A percentile compares a stretch with the other conserved stretches of the same genome.
Conservation (phyloP, 1,140 invertebrate genomes). For the Hyphantria cunea region DNA sequence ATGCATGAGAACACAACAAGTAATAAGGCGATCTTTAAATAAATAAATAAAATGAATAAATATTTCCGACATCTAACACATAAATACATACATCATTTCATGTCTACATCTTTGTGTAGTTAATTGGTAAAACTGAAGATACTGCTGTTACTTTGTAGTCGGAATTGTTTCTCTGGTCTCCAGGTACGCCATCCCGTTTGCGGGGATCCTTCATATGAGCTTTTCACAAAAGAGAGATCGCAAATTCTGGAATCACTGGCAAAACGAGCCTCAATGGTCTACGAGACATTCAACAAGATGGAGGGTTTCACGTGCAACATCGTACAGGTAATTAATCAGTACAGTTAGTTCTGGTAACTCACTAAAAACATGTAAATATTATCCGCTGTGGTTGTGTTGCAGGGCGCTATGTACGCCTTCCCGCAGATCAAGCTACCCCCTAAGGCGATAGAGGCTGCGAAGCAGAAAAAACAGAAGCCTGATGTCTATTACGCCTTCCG, state of each 20-base stretch:
- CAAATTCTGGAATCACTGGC: slow-evolving; percentile 35
- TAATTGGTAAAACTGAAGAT: too few species aligned
- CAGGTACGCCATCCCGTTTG: slow-evolving; percentile 48
- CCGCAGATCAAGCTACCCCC: slow-evolving; percentile 89
- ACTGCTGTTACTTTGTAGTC: background rate
- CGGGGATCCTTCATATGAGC: slow-evolving; percentile 47
- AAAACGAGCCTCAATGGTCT: slow-evolving; percentile 41
- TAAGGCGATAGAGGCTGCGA: slow-evolving; percentile 91
- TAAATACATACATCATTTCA: too few species aligned
- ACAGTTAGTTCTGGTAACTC: background rate
- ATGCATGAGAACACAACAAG: too few species aligned
- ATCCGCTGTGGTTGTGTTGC: slow-evolving; percentile 42
- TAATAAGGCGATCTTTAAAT: too few species aligned
- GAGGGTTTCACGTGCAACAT: slow-evolving; percentile 52
- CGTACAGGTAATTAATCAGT: background rate
- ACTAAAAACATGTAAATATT: background rate
- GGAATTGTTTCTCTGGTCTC: background rate
- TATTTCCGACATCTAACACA: too few species aligned
- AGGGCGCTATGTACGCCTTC: slow-evolving; percentile 99
- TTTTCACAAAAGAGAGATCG: slow-evolving; percentile 38
- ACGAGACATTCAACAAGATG: slow-evolving; percentile 46
- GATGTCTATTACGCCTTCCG: slow-evolving; percentile 98
- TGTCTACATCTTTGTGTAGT: too few species aligned
- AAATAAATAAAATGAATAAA: too few species aligned
- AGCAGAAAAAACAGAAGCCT: slow-evolving; percentile 86